Percentiles rank a stretch among this genome's conserved stretches.
Conservation (phyloP, 37 sponge, comb jelly and placozoan genomes). For the Axinella damicornis region DNA sequence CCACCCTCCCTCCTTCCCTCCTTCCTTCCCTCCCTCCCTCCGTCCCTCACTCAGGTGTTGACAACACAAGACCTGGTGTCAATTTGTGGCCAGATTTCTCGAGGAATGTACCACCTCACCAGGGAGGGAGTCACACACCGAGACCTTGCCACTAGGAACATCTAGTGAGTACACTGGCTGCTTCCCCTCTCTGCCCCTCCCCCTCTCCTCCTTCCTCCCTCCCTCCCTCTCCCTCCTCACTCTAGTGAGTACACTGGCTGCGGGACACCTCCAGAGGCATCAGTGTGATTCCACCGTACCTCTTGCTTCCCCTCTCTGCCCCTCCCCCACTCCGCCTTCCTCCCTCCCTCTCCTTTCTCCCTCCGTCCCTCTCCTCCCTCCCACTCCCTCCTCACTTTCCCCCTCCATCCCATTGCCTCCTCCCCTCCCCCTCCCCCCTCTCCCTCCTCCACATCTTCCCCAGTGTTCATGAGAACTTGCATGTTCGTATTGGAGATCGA, state of each 20-base stretch:
- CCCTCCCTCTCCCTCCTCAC: too few relatives aligned
- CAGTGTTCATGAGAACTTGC: slow-evolving; percentile 82
- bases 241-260: too few relatives aligned
- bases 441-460: not conserved
- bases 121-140: slow-evolving; percentile 69
- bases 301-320: not conserved
- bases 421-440: not conserved
- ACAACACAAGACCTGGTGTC: slow-evolving; percentile 80
- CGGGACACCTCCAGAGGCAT: too few relatives aligned
- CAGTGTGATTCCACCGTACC: not conserved
- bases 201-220: not conserved
- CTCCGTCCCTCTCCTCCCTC: too few relatives aligned
- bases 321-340: not conserved
- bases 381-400: too few relatives aligned
- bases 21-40: not conserved
- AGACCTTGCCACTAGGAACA: slow-evolving; percentile 87
- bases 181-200: not conserved
- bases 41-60: slow-evolving; percentile 11
- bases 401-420: too few relatives aligned
- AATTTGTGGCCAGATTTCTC: slow-evolving; percentile 77
- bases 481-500: slow-evolving; percentile 75
- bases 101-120: slow-evolving; percentile 89
- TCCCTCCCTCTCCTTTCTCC: too few relatives aligned
- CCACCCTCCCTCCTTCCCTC: slow-evolving; percentile 1
- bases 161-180: slow-evolving; percentile 62